Evolutionary conservation across 2,888 invertebrate species (phyloP), one percentile per base, ranked within the genome.

Genomic region (Philonicus albiceps): DNA sequence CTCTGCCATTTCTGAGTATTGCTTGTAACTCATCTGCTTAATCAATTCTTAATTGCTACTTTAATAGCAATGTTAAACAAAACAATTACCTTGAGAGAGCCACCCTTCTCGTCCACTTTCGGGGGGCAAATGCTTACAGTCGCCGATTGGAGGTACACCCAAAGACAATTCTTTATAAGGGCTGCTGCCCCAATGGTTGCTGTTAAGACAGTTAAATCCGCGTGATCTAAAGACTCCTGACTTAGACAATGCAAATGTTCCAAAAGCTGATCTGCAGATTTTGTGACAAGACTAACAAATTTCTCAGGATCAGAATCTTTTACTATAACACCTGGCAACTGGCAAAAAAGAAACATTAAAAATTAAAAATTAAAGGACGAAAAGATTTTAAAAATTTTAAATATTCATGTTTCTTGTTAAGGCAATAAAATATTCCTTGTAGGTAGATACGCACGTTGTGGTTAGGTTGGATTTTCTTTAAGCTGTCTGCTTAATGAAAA

Each of bases 191-290:
- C 97, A 7, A 97, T 94, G 0, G 97, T 96, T 0, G 96, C 96
- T 0, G 96, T 96, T 5, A 97, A 91, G 16, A 96, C 96, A 0
- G 96, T 95, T 19, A 97, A 92, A 91, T 97, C 97, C 0, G 97
- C 97, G 90, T 97, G 97, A 92, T 97, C 97, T 19, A 97, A 91
- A 0, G 97, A 96, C 91, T 97, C 97, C 92, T 97, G 97, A 0
- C 96, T 96, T 8, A 97, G 90, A 53, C 95, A 93, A 90, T 97
- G 96, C 0, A 97, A 93, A 90, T 97, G 97, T 90, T 96, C 96
- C 94, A 92, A 74, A 13, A 97, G 91, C 88, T 95, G 94, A 89
- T 95, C 95, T 16, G 95, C 94, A 0, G 96, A 96, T 90, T 96
- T 96, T 27, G 95, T 95, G 0, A 94, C 93, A 55, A 96, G 91